Evolutionary conservation across 2,888 invertebrate genomes (phyloP).

Genomic region (Drosophila pseudotakahashii): DNA sequence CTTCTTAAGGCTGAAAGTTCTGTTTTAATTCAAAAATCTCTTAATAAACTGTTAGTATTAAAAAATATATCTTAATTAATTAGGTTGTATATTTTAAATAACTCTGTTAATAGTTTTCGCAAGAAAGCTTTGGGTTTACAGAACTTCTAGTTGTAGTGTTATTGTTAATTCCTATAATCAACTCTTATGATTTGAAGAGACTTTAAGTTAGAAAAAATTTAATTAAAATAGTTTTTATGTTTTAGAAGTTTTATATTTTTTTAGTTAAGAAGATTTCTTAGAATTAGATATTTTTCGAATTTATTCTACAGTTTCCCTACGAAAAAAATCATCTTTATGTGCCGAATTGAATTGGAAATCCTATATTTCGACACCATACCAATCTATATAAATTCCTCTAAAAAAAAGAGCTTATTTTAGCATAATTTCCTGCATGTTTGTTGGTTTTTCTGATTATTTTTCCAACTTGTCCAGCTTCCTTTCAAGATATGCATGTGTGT

Average conservation of each 20-base stretch:
- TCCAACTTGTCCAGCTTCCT: slow-evolving; percentile 9
- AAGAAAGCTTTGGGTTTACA: background rate
- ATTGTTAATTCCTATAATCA: background rate
- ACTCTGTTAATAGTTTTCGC: background rate
- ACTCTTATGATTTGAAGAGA: background rate
- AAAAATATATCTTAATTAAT: too few species aligned
- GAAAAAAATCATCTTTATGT: too few species aligned
- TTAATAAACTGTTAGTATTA: too few species aligned
- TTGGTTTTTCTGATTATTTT: slow-evolving; percentile 1
- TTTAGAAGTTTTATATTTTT: background rate
- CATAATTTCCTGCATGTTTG: background rate
- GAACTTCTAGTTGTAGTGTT: background rate
- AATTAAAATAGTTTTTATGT: background rate
- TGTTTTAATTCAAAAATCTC: too few species aligned
- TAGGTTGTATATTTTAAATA: too few species aligned
- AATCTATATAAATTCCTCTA: background rate
- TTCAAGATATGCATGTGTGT: background rate
- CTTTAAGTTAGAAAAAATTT: background rate
- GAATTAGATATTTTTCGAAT: too few species aligned
- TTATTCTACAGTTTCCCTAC: too few species aligned
- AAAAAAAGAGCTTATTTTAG: background rate
- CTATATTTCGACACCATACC: background rate
- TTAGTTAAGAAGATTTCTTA: too few species aligned
- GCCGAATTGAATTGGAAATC: too few species aligned
- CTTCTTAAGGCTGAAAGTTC: too few species aligned